Conservation (phyloP, 2,888 invertebrate genomes). For the Metacarcinus magister region DNA sequence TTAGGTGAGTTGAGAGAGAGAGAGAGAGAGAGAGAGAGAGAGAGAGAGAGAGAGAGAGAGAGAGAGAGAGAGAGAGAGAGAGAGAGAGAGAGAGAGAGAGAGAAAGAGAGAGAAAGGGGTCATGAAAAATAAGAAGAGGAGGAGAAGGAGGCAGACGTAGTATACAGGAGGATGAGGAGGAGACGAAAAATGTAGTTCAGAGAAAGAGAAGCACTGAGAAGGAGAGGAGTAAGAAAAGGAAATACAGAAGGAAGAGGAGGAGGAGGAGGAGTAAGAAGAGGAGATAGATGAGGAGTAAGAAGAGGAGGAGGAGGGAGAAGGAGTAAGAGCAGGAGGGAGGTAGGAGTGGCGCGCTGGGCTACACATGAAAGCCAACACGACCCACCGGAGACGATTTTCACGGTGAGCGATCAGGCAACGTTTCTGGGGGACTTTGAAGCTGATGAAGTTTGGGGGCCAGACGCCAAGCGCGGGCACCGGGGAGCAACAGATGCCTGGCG, state of each 20-base stretch:
- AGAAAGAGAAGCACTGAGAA: neutral
- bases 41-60: neutral
- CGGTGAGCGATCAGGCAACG: constrained; percentile 4
- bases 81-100: neutral
- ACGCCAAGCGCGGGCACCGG: constrained; percentile 26
- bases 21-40: neutral
- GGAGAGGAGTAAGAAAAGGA: neutral
- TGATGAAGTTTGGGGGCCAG: constrained; percentile 44
- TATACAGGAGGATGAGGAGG: neutral
- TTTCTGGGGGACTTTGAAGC: constrained; percentile 20
- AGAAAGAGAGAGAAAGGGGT: neutral
- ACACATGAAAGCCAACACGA: constrained; percentile 16
- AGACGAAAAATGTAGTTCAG: neutral
- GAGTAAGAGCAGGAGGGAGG: neutral
- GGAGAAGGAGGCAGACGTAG: no score
- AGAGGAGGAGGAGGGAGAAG: neutral
- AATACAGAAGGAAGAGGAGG: neutral
- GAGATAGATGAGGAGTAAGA: no score
- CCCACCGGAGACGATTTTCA: constrained; percentile 30
- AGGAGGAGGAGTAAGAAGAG: no score
- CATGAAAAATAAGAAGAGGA: neutral
- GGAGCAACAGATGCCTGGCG: neutral
- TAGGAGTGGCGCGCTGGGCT: neutral
- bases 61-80: neutral
- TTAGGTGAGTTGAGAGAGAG: neutral